These are phyloP conservation scores for Ranitomeya imitator DNA, from an alignment of 2,113 vertebrate species.

Conservation along the genomic window DNA sequence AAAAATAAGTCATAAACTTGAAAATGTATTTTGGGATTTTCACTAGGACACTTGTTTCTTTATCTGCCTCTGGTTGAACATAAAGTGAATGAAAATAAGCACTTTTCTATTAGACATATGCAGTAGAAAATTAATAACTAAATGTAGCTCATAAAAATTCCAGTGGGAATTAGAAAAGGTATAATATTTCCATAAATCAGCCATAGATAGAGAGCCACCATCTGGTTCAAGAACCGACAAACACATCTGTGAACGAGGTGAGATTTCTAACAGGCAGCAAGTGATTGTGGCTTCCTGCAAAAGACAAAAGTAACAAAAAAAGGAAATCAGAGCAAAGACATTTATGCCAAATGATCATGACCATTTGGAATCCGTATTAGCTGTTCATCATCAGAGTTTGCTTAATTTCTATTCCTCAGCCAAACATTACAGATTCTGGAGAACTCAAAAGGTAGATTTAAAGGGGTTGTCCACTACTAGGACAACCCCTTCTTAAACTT, in stretches of 20 bases:
- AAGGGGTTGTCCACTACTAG: too few relatives aligned
- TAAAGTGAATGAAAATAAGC: not conserved
- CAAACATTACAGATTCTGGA: too few relatives aligned
- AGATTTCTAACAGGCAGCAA: not conserved
- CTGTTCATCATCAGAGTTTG: not conserved
- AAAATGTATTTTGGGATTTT: not conserved
- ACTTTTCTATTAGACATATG: not conserved
- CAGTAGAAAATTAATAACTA: slow-evolving; percentile 1
- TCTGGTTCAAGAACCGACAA: not conserved
- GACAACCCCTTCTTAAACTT: too few relatives aligned
- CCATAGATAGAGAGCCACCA: not conserved
- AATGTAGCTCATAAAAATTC: not conserved
- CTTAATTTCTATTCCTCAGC: not conserved
- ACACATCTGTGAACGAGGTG: slow-evolving; percentile 12
- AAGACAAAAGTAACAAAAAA: not conserved
- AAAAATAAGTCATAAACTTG: not conserved
- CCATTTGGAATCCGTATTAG: not conserved
- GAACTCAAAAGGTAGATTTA: too few relatives aligned
- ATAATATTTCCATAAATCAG: slow-evolving; percentile 22
- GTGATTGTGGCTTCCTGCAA: not conserved
- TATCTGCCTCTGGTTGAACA: not conserved
- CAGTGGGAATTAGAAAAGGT: not conserved
- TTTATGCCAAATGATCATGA: not conserved
- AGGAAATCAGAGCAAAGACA: not conserved
- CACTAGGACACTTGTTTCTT: not conserved